Conservation (phyloP, 2,113 vertebrate species). For the Pangasianodon gigas region DNA sequence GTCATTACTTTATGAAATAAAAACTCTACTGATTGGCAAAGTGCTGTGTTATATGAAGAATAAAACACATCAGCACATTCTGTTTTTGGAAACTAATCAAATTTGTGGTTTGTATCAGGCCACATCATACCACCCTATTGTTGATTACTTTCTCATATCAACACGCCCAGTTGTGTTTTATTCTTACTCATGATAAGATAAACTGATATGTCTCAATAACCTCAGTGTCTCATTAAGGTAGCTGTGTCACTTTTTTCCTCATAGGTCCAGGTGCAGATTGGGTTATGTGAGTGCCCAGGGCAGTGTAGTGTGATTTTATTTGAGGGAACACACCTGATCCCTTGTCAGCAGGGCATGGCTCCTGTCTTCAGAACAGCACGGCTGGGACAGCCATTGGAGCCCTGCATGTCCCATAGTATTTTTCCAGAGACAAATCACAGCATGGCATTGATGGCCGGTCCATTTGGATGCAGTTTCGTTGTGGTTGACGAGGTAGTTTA, state of each 20-base stretch:
- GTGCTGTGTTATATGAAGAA: background rate
- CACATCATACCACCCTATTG: background rate
- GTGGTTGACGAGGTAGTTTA: background rate
- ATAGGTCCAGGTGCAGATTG: slow-evolving; percentile 20
- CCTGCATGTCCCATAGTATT: slow-evolving; percentile 14
- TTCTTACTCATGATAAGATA: background rate
- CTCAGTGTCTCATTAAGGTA: slow-evolving; percentile 5
- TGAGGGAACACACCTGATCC: slow-evolving; percentile 45
- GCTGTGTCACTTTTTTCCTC: slow-evolving; percentile 7
- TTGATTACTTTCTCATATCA: background rate
- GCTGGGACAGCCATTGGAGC: slow-evolving; percentile 19
- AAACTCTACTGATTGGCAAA: background rate
- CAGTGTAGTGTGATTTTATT: slow-evolving; percentile 39
- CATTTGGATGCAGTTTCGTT: background rate
- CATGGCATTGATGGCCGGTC: background rate
- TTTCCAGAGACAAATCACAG: background rate
- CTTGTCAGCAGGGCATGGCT: slow-evolving; percentile 2
- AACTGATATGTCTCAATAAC: slow-evolving; percentile 5
- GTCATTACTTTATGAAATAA: background rate
- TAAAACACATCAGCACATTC: background rate
- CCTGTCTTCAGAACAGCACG: slow-evolving; percentile 32
- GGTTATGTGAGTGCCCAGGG: slow-evolving; percentile 17
- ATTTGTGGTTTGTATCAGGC: background rate
- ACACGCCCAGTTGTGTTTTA: background rate
- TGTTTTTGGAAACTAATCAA: background rate